A percentile compares a stretch with the other conserved stretches of the same genome.
Evolutionary conservation across 1,140 invertebrate species (phyloP).

Genomic region (Berghia stephanieae): DNA sequence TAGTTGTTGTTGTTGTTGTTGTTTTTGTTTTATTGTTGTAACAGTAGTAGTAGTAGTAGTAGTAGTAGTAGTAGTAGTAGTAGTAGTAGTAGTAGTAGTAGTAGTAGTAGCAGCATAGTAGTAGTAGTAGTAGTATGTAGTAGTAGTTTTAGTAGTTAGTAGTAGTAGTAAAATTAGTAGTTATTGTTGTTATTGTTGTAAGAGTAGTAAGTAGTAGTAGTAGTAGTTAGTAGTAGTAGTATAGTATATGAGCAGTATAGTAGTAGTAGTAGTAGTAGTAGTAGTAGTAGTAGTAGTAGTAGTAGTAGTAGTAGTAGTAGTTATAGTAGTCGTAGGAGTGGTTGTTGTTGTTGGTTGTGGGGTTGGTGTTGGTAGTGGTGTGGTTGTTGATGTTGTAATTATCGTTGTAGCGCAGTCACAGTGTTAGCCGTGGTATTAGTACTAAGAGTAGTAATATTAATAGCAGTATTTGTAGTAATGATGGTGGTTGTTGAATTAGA

Average conservation of each 20-base stretch:
- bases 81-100: conserved; percentile 8
- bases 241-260: too few species aligned
- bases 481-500: background rate
- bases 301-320: conserved; percentile 7
- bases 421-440: background rate
- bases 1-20: background rate
- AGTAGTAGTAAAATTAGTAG: background rate
- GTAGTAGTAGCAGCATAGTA: too few species aligned
- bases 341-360: background rate
- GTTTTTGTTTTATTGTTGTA: background rate
- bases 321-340: background rate
- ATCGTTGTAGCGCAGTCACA: background rate
- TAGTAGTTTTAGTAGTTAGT: background rate
- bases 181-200: background rate
- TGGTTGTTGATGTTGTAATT: background rate
- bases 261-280: conserved; percentile 8
- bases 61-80: conserved; percentile 7
- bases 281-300: conserved; percentile 7
- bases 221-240: background rate
- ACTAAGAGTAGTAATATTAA: background rate
- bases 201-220: background rate
- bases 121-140: background rate
- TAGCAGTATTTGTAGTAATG: conserved; percentile 9
- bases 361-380: background rate
- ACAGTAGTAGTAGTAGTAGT: too few species aligned